These are phyloP conservation scores for Eupristina koningsbergeri DNA, from an alignment of 1,140 invertebrate genomes.

Conservation along the genomic window DNA sequence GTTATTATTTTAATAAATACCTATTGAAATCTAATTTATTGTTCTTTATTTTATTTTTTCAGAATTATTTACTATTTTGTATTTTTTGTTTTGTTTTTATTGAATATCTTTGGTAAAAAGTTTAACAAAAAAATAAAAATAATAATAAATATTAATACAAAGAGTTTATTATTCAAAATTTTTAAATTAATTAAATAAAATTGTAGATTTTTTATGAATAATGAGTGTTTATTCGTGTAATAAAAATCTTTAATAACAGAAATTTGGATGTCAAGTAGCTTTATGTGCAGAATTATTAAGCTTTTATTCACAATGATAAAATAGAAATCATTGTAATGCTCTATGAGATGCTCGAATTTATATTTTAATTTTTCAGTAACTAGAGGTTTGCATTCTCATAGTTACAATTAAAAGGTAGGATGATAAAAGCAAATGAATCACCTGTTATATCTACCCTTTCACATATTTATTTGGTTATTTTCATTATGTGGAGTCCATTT, in stretches of 20 bases:
- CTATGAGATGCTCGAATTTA: neutral
- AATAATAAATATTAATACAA: too few relatives aligned
- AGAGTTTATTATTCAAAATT: neutral
- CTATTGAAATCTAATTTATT: neutral
- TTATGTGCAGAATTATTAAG: neutral
- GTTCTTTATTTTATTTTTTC: neutral
- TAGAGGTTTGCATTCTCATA: neutral
- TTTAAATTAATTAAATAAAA: neutral
- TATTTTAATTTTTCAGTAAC: neutral
- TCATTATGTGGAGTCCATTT: neutral
- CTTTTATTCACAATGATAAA: neutral
- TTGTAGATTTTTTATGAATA: too few relatives aligned
- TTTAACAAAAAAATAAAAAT: too few relatives aligned
- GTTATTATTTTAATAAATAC: neutral
- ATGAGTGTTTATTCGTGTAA: neutral
- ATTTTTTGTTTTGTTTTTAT: neutral
- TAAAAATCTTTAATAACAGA: neutral
- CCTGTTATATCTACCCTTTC: neutral
- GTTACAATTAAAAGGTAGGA: too few relatives aligned
- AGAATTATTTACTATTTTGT: neutral
- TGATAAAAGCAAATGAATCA: neutral
- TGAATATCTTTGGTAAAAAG: neutral
- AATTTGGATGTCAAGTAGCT: too few relatives aligned
- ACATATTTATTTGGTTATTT: neutral
- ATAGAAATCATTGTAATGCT: neutral